These are phyloP conservation scores for Sciurus carolinensis DNA, from an alignment of 2,797 vertebrate species.

Conservation along the genomic window DNA sequence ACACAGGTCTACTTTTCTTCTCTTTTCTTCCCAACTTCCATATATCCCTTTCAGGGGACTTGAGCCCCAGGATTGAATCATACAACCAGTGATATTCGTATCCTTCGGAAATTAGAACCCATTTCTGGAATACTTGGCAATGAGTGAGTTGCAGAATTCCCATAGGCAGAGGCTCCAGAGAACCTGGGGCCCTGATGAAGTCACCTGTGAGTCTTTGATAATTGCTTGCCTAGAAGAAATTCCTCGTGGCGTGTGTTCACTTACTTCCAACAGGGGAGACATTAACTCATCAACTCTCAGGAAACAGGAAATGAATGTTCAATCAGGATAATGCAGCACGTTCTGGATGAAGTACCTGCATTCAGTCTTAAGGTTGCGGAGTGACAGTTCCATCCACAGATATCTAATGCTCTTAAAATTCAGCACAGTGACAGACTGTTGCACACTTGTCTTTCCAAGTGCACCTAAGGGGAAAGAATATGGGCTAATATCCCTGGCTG, in stretches of 20 bases:
- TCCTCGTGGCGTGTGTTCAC: constrained; percentile 58
- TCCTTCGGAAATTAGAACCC: background rate
- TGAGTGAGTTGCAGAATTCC: background rate
- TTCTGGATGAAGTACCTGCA: constrained; percentile 79
- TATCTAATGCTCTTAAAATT: constrained; percentile 80
- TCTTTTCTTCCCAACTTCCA: background rate
- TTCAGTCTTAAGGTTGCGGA: constrained; percentile 80
- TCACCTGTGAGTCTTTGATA: background rate
- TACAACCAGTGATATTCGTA: background rate
- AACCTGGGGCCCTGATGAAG: background rate
- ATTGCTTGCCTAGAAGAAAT: constrained; percentile 63
- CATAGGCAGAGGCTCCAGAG: background rate
- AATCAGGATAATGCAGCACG: constrained; percentile 34
- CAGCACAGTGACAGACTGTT: constrained; percentile 69
- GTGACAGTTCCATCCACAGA: constrained; percentile 77
- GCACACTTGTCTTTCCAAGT: background rate
- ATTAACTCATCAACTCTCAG: background rate
- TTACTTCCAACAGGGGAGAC: background rate
- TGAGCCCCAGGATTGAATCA: background rate
- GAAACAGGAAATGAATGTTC: background rate
- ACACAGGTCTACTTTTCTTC: background rate
- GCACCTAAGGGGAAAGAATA: background rate
- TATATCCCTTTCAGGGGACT: background rate
- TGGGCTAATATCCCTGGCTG: background rate
- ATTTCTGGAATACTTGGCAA: constrained; percentile 29